Evolutionary conservation across 2,797 vertebrate genomes (phyloP), one percentile per base, ranked within the genome.

Genomic region (Lindbergichthys nudifrons): DNA sequence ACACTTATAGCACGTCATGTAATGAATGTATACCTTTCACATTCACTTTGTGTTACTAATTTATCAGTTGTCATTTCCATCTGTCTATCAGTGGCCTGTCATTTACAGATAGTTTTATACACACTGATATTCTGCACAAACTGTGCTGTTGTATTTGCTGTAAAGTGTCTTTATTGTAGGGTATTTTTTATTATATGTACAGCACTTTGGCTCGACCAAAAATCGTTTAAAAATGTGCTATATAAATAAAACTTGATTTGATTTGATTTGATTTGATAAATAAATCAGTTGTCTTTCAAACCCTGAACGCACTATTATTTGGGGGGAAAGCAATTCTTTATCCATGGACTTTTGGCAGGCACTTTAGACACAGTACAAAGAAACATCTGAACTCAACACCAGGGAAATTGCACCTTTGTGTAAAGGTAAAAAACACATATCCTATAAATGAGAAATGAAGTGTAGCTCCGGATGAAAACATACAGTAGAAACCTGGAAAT

Each of bases 1-100:
- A 68, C 70, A 75, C 83, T 16, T 26, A 42, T 12, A 64, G 67
- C 30, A 50, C 79, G 47, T 54, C 19, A 26, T 26, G 26, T 5
- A 26, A 48, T 66, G 60, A 21, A 11, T 32, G 47, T 52, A 13
- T 21, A 10, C 11, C 41, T n/a, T 45, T 14, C 5, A n/a, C 53
- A 26, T 63, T 30, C 51, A 45, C 13, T 70, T 48, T 64, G 21
- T 46, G 54, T 59, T 8, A 18, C 18, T 11, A 54, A 45, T n/a
- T 30, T 42, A 23, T 39, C 9, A 12, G 2, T 12, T 47, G 21
- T 11, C 26, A 26, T 26, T 26, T 26, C 26, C 26, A 26, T 26
- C 26, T 26, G 26, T 26, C 26, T 26, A 5, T 26, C 4, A 51
- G 3, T 16, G 15, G 9, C 16, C 3, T 65, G 69, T 13, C 41